These are phyloP conservation scores for Pachycephus smyrnensis DNA, from an alignment of 2,888 invertebrate species.

Conservation along the genomic window DNA sequence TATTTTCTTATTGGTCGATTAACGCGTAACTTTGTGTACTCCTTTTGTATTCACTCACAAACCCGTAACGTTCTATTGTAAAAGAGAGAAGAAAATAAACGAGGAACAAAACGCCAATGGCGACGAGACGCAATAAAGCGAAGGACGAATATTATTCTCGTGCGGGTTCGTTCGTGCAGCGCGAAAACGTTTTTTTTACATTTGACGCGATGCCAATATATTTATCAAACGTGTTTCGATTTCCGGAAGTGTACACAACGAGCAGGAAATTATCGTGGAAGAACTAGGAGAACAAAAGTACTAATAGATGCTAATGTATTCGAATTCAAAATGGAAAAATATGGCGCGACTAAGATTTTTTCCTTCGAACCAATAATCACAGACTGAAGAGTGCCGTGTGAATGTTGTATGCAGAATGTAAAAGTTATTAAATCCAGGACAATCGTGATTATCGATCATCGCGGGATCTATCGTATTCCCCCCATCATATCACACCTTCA, in stretches of 20 bases:
- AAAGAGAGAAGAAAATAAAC: background rate
- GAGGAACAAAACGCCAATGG: conserved; percentile 36
- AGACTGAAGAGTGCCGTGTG: background rate
- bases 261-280: too few relatives aligned
- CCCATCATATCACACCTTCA: background rate
- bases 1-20: conserved; percentile 67
- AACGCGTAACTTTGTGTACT: conserved; percentile 41
- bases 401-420: background rate
- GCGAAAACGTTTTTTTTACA: background rate
- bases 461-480: background rate
- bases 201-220: too few relatives aligned
- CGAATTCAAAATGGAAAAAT: background rate
- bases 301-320: too few relatives aligned
- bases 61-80: background rate
- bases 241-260: too few relatives aligned
- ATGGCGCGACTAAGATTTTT: background rate
- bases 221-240: too few relatives aligned
- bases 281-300: too few relatives aligned
- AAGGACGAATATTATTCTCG: background rate
- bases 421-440: background rate
- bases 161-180: background rate
- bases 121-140: conserved; percentile 11
- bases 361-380: background rate
- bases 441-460: background rate
- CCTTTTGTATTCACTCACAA: background rate